These are phyloP conservation scores for Oncorhynchus tshawytscha DNA, from an alignment of 2,113 vertebrate species.

Conservation along the genomic window DNA sequence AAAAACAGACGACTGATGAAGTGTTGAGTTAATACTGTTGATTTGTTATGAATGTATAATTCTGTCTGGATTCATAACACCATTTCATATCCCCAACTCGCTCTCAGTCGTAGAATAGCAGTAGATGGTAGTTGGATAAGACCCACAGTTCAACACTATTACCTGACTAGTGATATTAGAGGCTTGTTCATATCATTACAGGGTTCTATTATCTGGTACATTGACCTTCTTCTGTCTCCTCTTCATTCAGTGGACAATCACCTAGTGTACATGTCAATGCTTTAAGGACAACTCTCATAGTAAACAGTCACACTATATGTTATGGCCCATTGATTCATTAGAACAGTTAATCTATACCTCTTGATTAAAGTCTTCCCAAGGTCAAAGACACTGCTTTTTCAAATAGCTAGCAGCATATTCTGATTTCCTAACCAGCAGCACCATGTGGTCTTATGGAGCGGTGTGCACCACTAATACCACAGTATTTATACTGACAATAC, in stretches of 20 bases:
- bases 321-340: constrained; percentile 37
- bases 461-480: background rate
- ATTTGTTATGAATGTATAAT: background rate
- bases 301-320: constrained; percentile 30
- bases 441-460: background rate
- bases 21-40: constrained; percentile 34
- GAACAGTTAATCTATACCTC: constrained; percentile 48
- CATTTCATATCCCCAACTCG: background rate
- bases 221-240: constrained; percentile 9
- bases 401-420: background rate
- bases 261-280: constrained; percentile 18
- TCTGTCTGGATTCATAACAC: constrained; percentile 5
- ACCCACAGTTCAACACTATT: background rate
- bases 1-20: constrained; percentile 35
- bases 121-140: background rate
- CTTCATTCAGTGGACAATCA: constrained; percentile 30
- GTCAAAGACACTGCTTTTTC: constrained; percentile 5
- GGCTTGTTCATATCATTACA: background rate
- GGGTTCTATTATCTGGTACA: background rate
- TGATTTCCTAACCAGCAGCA: background rate
- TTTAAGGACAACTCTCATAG: constrained; percentile 39
- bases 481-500: background rate
- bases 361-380: constrained; percentile 18
- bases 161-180: background rate
- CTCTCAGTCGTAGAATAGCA: background rate